A percentile compares a stretch with the other conserved stretches of the same genome.
Evolutionary conservation across 1,140 invertebrate genomes (phyloP).

Genomic region (Heliconius hermathena): DNA sequence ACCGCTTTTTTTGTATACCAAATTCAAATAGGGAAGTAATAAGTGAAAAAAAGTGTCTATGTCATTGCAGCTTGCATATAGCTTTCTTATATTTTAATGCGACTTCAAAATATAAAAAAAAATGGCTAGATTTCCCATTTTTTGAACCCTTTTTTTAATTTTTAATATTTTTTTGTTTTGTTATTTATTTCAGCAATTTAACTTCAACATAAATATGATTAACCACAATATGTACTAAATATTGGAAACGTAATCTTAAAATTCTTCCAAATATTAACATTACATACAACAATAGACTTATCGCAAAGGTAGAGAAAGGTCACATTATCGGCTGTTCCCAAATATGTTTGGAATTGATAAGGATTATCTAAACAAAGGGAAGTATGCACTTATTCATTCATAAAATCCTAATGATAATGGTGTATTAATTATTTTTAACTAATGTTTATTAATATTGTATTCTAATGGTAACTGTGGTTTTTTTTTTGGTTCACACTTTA

Average conservation of each 20-base stretch:
- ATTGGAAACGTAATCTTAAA: background rate
- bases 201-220: too few species aligned
- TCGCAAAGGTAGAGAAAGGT: constrained; percentile 36
- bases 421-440: background rate
- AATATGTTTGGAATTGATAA: constrained; percentile 38
- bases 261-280: background rate
- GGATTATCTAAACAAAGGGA: background rate
- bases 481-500: too few species aligned
- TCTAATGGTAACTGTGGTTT: too few species aligned
- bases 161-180: too few species aligned
- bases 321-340: constrained; percentile 42
- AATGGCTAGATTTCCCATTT: too few species aligned
- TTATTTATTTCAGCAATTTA: too few species aligned
- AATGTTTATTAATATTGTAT: background rate
- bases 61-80: background rate
- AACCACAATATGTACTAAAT: background rate
- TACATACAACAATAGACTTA: constrained; percentile 2
- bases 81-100: background rate
- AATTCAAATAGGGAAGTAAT: background rate
- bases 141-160: too few species aligned
- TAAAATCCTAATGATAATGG: background rate
- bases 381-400: background rate
- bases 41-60: background rate
- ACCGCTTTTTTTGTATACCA: constrained; percentile 10
- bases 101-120: too few species aligned